Base-by-base conservation (phyloP, 2,113 vertebrate species). In the Oplegnathus fasciatus region DNA sequence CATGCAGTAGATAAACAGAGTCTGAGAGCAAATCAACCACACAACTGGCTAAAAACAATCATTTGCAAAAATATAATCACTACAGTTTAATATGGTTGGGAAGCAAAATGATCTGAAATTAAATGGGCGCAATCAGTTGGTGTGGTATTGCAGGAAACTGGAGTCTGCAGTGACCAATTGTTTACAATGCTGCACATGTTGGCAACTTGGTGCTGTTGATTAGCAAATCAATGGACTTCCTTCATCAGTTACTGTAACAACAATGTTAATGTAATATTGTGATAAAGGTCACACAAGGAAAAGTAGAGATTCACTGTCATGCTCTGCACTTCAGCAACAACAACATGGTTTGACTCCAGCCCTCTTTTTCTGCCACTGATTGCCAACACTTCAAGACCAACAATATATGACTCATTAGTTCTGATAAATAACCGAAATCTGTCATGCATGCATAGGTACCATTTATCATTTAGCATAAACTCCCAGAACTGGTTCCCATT, bases 11-110 rank as follows among this genome's bases (percentile, higher is more conserved):
- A 37, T 18, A 37, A 50, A 57, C 2, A 18, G 37, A 78, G 44
- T 44, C n/a, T 40, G 42, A 60, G 40, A 44, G n/a, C 46, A 88
- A 78, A 52, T 46, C 5, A 64, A 64, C 24, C 37, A 48, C 30
- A 82, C 26, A 57, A 52, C 22, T 65, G 7, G 5, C 32, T 22
- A 17, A 71, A 52, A 60, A 11, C 57, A 34, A 83, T 50, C 3
- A 50, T 37, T 64, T 22, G 57, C 26, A 40, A 61, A 61, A 24
- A 40, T 15, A 34, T 13, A 28, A 65, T n/a, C 14, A 26, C 6
- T 3, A 52, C 6, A 7, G 20, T 26, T 20, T 37, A 48, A 58
- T 84, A 17, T 60, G 30, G 1, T 28, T 17, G 13, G 9, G n/a
- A 14, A 37, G 69, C 11, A 69, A 14, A 26, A 65, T 18, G 20